Percentiles rank a stretch among this genome's conserved stretches.
phyloP scores from a whole-genome alignment of 2,113 vertebrate species.

The Oryzias curvinotus region DNA sequence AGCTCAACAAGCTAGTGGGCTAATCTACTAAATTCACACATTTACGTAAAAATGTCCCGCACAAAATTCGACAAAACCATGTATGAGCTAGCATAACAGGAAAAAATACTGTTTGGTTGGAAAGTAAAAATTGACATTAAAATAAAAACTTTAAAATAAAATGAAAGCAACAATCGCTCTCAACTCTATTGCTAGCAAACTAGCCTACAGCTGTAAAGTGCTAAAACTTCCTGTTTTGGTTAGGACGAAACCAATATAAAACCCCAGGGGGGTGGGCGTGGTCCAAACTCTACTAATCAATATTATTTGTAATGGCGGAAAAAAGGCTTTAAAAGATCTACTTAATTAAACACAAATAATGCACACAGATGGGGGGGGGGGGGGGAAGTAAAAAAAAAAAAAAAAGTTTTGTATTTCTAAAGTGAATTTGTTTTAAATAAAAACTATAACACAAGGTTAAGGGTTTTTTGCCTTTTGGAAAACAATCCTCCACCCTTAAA shows the following conservation, averaged over 20 bases:
- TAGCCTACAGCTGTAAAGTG: constrained; percentile 12
- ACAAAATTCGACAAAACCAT: not conserved
- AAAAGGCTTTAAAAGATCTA: not conserved
- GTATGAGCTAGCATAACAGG: not conserved
- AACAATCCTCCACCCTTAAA: too few species aligned
- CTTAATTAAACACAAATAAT: too few species aligned
- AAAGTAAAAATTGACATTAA: not conserved
- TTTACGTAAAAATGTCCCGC: too few species aligned
- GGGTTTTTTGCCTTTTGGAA: too few species aligned
- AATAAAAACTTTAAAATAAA: not conserved
- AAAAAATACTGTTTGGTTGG: accelerated
- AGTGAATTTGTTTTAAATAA: too few species aligned
- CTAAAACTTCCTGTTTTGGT: constrained; percentile 61
- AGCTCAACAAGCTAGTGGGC: constrained; percentile 8
- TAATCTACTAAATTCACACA: not conserved
- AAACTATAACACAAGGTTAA: too few species aligned
- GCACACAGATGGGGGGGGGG: too few species aligned
- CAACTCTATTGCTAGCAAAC: not conserved
- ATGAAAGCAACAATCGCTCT: not conserved
- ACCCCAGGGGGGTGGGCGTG: not conserved
- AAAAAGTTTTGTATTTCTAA: too few species aligned
- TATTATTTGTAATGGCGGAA: not conserved
- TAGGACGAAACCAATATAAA: not conserved
- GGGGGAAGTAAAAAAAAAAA: too few species aligned
- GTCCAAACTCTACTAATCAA: not conserved